Conservation (phyloP, 2,888 invertebrate genomes). For the Crematogaster levior region DNA sequence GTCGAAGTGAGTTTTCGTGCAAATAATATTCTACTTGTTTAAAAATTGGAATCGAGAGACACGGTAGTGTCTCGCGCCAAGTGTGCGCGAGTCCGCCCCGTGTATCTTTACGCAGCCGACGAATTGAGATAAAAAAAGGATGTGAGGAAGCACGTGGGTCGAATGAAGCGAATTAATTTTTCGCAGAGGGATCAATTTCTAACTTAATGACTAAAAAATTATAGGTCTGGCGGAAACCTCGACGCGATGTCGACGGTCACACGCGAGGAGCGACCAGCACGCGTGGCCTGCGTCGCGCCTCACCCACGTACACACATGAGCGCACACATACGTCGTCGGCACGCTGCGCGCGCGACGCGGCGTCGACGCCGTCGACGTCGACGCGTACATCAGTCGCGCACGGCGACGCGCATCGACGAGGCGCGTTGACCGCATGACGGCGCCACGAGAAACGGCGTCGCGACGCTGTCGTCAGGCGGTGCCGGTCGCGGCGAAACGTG, state of each 20-base stretch:
- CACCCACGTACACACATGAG: neutral
- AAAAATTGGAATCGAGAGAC: neutral
- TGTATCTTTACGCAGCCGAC: too few relatives aligned
- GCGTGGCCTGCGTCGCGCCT: neutral
- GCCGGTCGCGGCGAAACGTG: constrained; percentile 67
- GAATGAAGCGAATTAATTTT: neutral
- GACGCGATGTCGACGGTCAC: constrained; percentile 15
- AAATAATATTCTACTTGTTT: neutral
- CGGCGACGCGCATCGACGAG: constrained; percentile 30
- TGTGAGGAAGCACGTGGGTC: too few relatives aligned
- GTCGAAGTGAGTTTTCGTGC: too few relatives aligned
- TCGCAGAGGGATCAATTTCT: neutral
- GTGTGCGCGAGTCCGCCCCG: too few relatives aligned
- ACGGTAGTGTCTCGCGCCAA: too few relatives aligned
- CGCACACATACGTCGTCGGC: neutral
- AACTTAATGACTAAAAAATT: constrained; percentile 11
- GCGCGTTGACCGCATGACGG: constrained; percentile 72
- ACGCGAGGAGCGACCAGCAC: neutral
- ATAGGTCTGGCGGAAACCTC: neutral
- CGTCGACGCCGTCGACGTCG: too few relatives aligned
- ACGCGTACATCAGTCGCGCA: neutral
- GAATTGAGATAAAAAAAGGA: too few relatives aligned
- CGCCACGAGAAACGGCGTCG: constrained; percentile 75
- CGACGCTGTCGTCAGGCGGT: constrained; percentile 77
- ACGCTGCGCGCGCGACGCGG: too few relatives aligned